Percentiles rank a stretch among this genome's conserved stretches.
phyloP scores from a whole-genome alignment of 1,140 invertebrate species.

The Gyrodactylus bullatarudis region DNA sequence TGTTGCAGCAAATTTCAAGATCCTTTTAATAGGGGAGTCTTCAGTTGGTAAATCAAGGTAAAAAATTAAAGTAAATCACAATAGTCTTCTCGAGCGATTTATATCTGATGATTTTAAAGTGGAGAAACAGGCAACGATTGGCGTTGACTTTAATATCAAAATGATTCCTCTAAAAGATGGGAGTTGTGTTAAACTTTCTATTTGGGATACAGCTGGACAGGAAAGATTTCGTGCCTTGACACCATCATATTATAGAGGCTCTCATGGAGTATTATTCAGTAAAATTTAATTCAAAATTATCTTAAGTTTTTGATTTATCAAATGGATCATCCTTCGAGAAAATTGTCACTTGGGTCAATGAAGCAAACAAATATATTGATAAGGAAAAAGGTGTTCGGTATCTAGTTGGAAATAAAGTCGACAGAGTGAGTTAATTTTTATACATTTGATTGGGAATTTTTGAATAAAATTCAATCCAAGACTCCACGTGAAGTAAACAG shows the following conservation, averaged over 20 bases:
- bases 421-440: not conserved
- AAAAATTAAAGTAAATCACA: not conserved
- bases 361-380: not conserved
- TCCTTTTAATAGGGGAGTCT: not conserved
- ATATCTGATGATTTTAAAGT: not conserved
- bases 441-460: too few relatives aligned
- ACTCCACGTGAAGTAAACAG: slow-evolving; percentile 34
- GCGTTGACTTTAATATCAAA: slow-evolving; percentile 81
- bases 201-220: slow-evolving; percentile 69
- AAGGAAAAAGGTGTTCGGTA: not conserved
- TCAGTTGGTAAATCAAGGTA: not conserved
- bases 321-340: not conserved
- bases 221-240: slow-evolving; percentile 93
- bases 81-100: not conserved
- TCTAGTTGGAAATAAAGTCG: not conserved
- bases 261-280: not conserved
- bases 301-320: not conserved
- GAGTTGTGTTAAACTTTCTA: slow-evolving; percentile 64
- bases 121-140: slow-evolving; percentile 47
- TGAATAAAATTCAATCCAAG: too few relatives aligned
- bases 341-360: not conserved
- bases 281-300: not conserved
- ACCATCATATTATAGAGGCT: slow-evolving; percentile 58
- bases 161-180: slow-evolving; percentile 61
- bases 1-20: not conserved